A percentile compares a stretch with the other conserved stretches of the same genome.
Evolutionary conservation across 2,888 invertebrate species (phyloP).

Genomic region (Idaea dimidiata): DNA sequence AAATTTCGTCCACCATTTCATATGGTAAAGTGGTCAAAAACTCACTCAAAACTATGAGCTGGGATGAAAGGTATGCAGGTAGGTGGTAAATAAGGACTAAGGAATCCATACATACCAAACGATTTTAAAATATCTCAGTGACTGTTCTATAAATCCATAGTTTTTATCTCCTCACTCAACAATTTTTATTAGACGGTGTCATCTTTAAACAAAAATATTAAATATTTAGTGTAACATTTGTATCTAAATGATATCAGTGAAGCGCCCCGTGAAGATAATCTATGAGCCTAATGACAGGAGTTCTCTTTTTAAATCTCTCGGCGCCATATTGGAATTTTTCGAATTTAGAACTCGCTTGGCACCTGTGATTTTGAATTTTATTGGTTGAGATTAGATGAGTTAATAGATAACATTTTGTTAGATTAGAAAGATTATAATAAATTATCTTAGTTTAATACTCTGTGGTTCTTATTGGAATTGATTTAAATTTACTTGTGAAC

Average conservation of each 20-base stretch:
- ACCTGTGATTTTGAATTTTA: slow-evolving; percentile 31
- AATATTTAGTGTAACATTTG: slow-evolving; percentile 1
- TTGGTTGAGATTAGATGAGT: slow-evolving; percentile 31
- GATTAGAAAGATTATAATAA: slow-evolving; percentile 12
- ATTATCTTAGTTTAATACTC: background rate
- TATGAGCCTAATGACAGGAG: slow-evolving; percentile 66
- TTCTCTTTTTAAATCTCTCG: slow-evolving; percentile 28
- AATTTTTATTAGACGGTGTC: background rate
- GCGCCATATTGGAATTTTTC: background rate
- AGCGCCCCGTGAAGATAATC: slow-evolving; percentile 66
- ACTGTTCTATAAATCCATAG: background rate
- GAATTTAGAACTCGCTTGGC: background rate
- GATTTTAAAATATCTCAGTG: background rate
- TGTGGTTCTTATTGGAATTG: background rate
- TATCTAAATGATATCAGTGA: slow-evolving; percentile 19
- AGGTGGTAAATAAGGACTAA: too few relatives aligned
- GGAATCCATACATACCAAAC: background rate
- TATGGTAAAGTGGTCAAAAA: too few relatives aligned
- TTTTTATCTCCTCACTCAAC: background rate
- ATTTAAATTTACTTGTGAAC: background rate
- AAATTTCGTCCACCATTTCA: too few relatives aligned
- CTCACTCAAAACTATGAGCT: too few relatives aligned
- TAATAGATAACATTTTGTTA: slow-evolving; percentile 39
- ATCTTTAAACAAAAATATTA: background rate
- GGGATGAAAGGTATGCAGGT: too few relatives aligned